These are phyloP conservation scores for Epinephelus awoara DNA, from an alignment of 2,797 vertebrate genomes.

Conservation along the genomic window DNA sequence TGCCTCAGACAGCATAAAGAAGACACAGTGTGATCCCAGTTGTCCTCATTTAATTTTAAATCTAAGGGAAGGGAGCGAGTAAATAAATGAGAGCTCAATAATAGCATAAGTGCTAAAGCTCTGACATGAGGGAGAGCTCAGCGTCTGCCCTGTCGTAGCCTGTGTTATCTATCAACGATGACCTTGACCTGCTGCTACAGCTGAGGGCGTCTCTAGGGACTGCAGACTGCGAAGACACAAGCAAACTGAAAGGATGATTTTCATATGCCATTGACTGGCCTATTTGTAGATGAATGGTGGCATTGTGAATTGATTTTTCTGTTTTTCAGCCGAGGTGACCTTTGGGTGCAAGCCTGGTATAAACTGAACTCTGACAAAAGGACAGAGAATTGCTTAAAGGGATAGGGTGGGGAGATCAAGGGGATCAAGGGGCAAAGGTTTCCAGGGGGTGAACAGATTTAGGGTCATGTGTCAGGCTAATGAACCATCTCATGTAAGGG, in stretches of 20 bases:
- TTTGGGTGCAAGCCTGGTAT: conserved; percentile 56
- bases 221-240: conserved; percentile 26
- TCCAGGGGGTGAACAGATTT: not conserved
- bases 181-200: conserved; percentile 65
- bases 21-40: conserved; percentile 16
- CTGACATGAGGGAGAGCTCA: conserved; percentile 39
- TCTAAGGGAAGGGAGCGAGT: conserved; percentile 16
- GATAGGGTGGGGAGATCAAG: not conserved
- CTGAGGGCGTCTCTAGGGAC: conserved; percentile 53
- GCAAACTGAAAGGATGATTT: conserved; percentile 53
- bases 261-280: conserved; percentile 70
- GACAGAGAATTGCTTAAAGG: conserved; percentile 31
- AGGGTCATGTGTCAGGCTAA: not conserved
- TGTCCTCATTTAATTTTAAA: conserved; percentile 40
- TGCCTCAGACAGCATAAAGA: conserved; percentile 17
- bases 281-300: conserved; percentile 69
- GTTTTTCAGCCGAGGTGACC: conserved; percentile 68
- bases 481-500: not conserved
- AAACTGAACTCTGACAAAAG: conserved; percentile 47
- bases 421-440: conserved; percentile 14
- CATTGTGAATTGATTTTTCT: conserved; percentile 73
- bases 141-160: conserved; percentile 24
- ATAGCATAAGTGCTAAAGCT: conserved; percentile 32
- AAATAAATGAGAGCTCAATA: conserved; percentile 31
- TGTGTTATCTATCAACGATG: conserved; percentile 58